Percentiles rank a stretch among this genome's conserved stretches.
Evolutionary conservation across 2,888 invertebrate genomes (phyloP).

Genomic region (Teinopalpus imperialis): DNA sequence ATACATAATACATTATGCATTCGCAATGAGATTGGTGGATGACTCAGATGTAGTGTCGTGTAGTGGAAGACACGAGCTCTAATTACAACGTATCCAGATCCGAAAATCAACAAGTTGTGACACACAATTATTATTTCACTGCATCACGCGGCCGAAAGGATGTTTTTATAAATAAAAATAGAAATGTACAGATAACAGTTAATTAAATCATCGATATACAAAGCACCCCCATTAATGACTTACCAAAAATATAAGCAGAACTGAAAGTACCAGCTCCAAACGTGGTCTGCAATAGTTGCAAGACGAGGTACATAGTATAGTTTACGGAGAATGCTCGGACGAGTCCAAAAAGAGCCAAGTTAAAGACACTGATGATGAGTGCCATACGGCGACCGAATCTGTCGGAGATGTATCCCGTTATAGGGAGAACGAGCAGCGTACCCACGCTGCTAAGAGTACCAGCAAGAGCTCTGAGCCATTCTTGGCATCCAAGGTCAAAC

Average conservation of each 20-base stretch:
- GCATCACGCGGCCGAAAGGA: too few species aligned
- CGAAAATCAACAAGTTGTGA: too few species aligned
- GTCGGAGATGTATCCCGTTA: slow-evolving; percentile 87
- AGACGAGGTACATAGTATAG: slow-evolving; percentile 63
- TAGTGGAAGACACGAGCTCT: too few species aligned
- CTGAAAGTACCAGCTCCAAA: slow-evolving; percentile 66
- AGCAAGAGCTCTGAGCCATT: slow-evolving; percentile 86
- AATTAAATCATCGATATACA: slow-evolving; percentile 22
- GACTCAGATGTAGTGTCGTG: too few species aligned
- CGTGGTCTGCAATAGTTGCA: slow-evolving; percentile 66
- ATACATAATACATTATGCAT: too few species aligned
- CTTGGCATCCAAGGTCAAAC: slow-evolving; percentile 85
- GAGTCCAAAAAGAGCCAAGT: slow-evolving; percentile 48
- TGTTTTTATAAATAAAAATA: too few species aligned
- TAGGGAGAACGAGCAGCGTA: slow-evolving; percentile 85
- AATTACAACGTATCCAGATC: too few species aligned
- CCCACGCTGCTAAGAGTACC: slow-evolving; percentile 87
- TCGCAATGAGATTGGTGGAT: too few species aligned
- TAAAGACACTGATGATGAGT: slow-evolving; percentile 66
- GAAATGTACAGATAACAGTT: too few species aligned
- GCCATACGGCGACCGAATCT: slow-evolving; percentile 79
- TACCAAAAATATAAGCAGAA: slow-evolving; percentile 52
- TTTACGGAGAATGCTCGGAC: slow-evolving; percentile 76
- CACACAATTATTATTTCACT: too few species aligned
- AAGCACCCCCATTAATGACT: slow-evolving; percentile 29